Evolutionary conservation across 2,797 vertebrate genomes (phyloP).

Genomic region (Gadopsis bispinosus): DNA sequence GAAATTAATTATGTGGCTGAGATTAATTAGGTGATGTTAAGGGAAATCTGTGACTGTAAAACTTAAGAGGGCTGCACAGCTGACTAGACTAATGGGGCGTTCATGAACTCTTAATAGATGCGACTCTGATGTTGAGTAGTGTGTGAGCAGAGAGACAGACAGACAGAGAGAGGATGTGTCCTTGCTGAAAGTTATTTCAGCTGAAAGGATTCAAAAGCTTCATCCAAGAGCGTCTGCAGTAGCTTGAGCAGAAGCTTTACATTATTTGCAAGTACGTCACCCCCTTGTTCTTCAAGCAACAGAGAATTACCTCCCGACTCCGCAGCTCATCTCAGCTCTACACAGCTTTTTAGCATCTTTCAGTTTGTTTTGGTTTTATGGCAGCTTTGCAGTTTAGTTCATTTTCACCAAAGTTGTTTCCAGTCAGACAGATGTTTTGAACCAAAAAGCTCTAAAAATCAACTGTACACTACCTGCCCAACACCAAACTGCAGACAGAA

Average conservation of each 20-base stretch:
- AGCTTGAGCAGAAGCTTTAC: not conserved
- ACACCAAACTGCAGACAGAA: not conserved
- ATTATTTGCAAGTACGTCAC: not conserved
- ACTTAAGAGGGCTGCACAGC: conserved; percentile 71
- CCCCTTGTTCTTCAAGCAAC: not conserved
- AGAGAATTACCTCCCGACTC: not conserved
- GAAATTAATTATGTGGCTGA: conserved; percentile 76
- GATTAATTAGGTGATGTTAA: conserved; percentile 81
- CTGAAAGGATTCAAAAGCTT: conserved; percentile 8
- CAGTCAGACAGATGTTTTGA: not conserved
- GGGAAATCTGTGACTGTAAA: conserved; percentile 78
- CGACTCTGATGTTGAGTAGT: conserved; percentile 48
- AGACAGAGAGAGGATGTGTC: conserved; percentile 15
- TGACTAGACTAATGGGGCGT: conserved; percentile 77
- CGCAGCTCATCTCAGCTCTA: not conserved
- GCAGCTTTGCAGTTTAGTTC: not conserved
- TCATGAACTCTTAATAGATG: conserved; percentile 81
- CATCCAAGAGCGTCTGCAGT: not conserved
- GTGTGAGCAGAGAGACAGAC: conserved; percentile 14
- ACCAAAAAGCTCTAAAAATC: not conserved
- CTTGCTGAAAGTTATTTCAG: conserved; percentile 13
- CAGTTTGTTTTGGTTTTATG: not conserved
- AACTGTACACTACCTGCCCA: not conserved
- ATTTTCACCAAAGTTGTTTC: not conserved
- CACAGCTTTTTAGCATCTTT: not conserved